These are phyloP conservation scores for Conger conger DNA, from an alignment of 2,113 vertebrate genomes.

Conservation along the genomic window DNA sequence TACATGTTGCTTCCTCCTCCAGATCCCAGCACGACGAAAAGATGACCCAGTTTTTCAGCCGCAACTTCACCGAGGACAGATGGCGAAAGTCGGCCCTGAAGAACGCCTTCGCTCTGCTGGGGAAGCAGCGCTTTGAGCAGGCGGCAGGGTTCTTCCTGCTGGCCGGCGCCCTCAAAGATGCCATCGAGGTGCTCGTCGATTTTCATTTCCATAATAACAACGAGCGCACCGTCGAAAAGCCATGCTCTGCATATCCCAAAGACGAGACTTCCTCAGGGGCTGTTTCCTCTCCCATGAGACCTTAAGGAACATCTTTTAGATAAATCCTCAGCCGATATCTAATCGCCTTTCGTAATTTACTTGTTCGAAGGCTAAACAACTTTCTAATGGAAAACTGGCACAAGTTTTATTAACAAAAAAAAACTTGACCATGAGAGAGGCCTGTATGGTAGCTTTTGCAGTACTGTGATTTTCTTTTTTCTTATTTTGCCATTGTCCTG, in stretches of 20 bases:
- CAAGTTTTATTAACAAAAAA: slow-evolving; percentile 32
- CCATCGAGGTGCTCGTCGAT: slow-evolving; percentile 83
- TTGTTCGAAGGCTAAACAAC: background rate
- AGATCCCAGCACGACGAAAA: slow-evolving; percentile 96
- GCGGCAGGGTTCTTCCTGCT: slow-evolving; percentile 95
- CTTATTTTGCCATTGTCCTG: background rate
- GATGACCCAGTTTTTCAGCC: slow-evolving; percentile 97
- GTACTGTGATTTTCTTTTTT: background rate
- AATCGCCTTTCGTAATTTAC: background rate
- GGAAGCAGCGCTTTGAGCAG: slow-evolving; percentile 97
- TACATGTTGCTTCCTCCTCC: slow-evolving; percentile 26
- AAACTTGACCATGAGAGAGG: slow-evolving; percentile 14
- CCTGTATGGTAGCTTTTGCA: background rate
- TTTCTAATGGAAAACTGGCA: slow-evolving; percentile 27
- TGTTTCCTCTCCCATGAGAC: background rate
- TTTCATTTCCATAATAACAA: background rate
- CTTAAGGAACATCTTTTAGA: background rate
- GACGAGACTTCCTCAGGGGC: no score
- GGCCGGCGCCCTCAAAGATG: slow-evolving; percentile 94
- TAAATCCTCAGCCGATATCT: background rate
- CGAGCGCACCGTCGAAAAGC: background rate
- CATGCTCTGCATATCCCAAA: no score
- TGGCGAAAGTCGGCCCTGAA: slow-evolving; percentile 97
- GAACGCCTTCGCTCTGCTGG: slow-evolving; percentile 94
- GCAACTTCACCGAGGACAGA: slow-evolving; percentile 93